A percentile compares a stretch with the other conserved stretches of the same genome.
These are phyloP conservation scores for Hemaris fuciformis DNA, from an alignment of 2,888 invertebrate species.

Conservation along the genomic window DNA sequence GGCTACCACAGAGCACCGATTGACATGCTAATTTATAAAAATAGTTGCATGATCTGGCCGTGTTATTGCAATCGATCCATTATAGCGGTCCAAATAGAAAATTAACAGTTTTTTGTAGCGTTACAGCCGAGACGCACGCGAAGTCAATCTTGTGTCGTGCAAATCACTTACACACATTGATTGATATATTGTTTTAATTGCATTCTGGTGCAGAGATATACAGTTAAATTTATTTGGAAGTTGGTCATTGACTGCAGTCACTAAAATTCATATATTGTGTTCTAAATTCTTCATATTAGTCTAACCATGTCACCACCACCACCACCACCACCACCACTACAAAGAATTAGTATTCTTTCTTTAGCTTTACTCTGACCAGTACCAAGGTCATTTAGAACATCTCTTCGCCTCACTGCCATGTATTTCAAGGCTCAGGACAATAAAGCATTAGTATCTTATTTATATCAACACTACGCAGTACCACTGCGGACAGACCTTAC, in stretches of 20 bases:
- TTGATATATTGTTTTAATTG: conserved; percentile 7
- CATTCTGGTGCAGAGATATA: neutral
- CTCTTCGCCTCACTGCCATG: no score
- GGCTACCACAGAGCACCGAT: neutral
- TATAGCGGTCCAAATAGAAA: conserved; percentile 32
- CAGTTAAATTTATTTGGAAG: neutral
- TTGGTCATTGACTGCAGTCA: neutral
- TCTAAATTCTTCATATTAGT: no score
- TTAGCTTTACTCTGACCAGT: no score
- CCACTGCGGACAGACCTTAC: no score
- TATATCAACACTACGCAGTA: no score
- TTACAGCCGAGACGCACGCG: conserved; percentile 41
- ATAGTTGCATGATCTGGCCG: conserved; percentile 18
- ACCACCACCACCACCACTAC: no score
- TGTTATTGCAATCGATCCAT: conserved; percentile 31
- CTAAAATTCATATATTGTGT: neutral
- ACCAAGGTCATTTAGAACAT: no score
- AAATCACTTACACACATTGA: conserved; percentile 13
- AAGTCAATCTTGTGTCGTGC: conserved; percentile 21
- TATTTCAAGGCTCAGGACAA: no score
- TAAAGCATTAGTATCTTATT: no score
- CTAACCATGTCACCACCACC: no score
- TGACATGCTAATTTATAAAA: conserved; percentile 2
- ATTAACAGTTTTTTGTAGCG: conserved; percentile 39
- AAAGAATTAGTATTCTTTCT: no score